A percentile compares a stretch with the other conserved stretches of the same genome.
Evolutionary conservation across 1,140 invertebrate species (phyloP).

Genomic region (Mizuhopecten yessoensis): DNA sequence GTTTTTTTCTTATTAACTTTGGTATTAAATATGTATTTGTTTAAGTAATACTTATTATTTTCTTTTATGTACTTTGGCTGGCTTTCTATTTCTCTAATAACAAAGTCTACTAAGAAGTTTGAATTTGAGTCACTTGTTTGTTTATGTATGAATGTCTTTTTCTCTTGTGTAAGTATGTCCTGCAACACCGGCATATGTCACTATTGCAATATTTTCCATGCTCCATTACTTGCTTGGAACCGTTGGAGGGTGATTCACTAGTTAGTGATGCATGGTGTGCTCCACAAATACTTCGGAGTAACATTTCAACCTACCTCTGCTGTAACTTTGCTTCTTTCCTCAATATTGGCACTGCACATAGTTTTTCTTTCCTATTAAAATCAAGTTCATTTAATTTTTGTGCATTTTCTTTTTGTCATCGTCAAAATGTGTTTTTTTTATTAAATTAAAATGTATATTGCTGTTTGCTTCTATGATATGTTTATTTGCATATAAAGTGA

Average conservation of each 20-base stretch:
- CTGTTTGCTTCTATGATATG: background rate
- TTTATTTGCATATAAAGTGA: background rate
- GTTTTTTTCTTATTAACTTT: constrained; percentile 31
- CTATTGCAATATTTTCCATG: background rate
- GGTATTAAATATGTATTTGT: background rate
- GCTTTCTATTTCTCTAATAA: constrained; percentile 1
- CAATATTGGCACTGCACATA: constrained; percentile 17
- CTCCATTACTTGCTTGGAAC: background rate
- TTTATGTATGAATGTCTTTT: background rate
- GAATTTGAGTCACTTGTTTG: background rate
- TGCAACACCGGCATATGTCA: background rate
- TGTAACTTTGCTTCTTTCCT: background rate
- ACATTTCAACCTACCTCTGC: background rate
- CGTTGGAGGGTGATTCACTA: background rate
- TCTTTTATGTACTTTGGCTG: background rate
- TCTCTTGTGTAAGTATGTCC: background rate
- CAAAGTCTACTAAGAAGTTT: background rate
- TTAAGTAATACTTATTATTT: constrained; percentile 45
- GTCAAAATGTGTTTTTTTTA: background rate
- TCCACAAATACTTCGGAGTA: background rate
- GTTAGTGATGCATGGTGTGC: background rate
- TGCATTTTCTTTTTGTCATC: background rate
- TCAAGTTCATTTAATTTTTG: background rate
- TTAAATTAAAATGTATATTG: no score
- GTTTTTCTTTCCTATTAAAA: background rate